These are phyloP conservation scores for Elysia crispata DNA, from an alignment of 2,888 invertebrate species.

Conservation along the genomic window DNA sequence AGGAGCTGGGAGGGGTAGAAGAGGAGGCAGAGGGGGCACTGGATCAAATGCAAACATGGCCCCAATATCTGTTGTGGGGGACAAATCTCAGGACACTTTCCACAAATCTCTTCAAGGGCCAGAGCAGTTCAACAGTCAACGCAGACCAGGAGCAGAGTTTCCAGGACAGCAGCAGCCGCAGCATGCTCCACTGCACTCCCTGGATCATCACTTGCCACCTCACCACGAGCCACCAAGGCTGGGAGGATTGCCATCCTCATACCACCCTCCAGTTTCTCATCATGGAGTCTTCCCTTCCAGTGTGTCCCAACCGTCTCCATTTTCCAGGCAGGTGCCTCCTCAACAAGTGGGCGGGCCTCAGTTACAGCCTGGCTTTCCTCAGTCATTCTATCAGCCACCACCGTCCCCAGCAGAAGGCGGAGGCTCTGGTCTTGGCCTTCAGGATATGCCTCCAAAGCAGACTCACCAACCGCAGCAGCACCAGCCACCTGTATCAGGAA, in stretches of 20 bases:
- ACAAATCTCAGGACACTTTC: no score
- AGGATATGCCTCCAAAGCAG: slow-evolving; percentile 13
- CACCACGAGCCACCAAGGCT: slow-evolving; percentile 12
- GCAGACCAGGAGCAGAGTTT: slow-evolving; percentile 13
- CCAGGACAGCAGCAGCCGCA: neutral
- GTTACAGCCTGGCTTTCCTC: neutral
- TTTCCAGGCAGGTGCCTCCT: slow-evolving; percentile 1
- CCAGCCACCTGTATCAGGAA: slow-evolving; percentile 12
- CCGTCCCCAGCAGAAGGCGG: no score
- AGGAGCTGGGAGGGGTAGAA: slow-evolving; percentile 16
- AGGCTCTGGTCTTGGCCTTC: no score
- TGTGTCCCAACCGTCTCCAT: no score
- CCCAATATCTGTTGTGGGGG: no score
- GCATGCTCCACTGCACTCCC: slow-evolving; percentile 11
- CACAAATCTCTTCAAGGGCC: slow-evolving; percentile 24
- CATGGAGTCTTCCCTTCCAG: no score
- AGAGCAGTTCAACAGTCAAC: slow-evolving; percentile 19
- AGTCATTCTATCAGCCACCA: no score
- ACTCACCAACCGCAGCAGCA: slow-evolving; percentile 3
- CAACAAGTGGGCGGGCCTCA: neutral
- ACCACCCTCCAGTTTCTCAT: neutral
- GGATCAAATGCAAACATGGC: neutral
- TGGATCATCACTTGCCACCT: slow-evolving; percentile 12
- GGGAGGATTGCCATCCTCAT: neutral
- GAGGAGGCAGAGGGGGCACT: slow-evolving; percentile 42